Base-by-base conservation (phyloP, 2,888 invertebrate species). In the Agrotis puta region DNA sequence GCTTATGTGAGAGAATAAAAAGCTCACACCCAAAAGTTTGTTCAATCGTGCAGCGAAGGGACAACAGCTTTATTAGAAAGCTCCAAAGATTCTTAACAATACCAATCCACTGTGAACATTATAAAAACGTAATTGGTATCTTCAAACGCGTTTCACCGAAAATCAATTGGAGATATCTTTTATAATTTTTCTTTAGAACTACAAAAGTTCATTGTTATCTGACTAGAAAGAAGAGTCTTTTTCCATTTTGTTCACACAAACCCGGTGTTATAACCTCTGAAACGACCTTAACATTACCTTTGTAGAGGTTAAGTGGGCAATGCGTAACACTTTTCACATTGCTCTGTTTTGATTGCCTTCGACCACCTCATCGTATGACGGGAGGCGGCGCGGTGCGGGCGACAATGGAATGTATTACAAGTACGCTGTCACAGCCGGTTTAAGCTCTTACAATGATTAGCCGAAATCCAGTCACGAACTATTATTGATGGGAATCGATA, bases 391-490 rank as follows among this genome's bases (percentile, higher is more conserved):
- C 54, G 77, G 72, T 64, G 61, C 74, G 68, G 79, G 85, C 85
- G 83, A 87, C 87, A 86, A 80, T 87, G 89, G 91, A 91, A 90
- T 90, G 88, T 83, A 82, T 85, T 81, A 83, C 79, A 76, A 81
- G 77, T 77, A 84, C 83, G 80, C 85, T 88, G 88, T 89, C 90
- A 87, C 85, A 88, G 89, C 88, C 87, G 88, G 88, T 88, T 89
- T 85, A 86, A 87, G 82, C 87, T 70, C 71, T 84, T 84, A 85
- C 86, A 86, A 91, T 90, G 91, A 91, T 91, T 90, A 90, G 88
- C 88, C 86, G 87, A 88, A 90, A 88, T 87, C 87, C 85, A 86
- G 89, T 89, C 91, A 91, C 90, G 90, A 88, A 77, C 81, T 86
- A 82, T 83, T 87, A 89, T 88, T 88, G 89, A 89, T 87, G 87